Evolutionary conservation across 2,888 invertebrate species (phyloP).

Genomic region (Lasius platythorax): DNA sequence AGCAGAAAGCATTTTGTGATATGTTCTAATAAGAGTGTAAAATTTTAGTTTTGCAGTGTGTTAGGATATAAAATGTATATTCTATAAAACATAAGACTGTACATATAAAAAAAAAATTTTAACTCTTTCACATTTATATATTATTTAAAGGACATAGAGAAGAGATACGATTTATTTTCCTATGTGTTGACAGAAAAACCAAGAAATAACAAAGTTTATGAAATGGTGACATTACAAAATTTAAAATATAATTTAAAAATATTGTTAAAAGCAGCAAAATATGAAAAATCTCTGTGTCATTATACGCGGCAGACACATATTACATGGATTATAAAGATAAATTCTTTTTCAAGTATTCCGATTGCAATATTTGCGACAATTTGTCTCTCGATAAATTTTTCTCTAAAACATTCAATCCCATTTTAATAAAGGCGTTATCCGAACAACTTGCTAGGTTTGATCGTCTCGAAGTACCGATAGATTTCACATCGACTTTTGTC

Average conservation of each 20-base stretch:
- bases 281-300: background rate
- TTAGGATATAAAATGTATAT: slow-evolving; percentile 73
- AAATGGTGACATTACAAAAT: slow-evolving; percentile 15
- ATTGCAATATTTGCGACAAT: slow-evolving; percentile 72
- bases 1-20: slow-evolving; percentile 64
- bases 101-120: slow-evolving; percentile 75
- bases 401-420: slow-evolving; percentile 60
- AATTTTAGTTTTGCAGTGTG: slow-evolving; percentile 61
- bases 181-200: background rate
- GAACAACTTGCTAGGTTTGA: background rate
- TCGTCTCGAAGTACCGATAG: slow-evolving; percentile 46
- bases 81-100: slow-evolving; percentile 77
- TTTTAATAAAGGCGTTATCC: slow-evolving; percentile 65
- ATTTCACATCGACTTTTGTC: slow-evolving; percentile 2
- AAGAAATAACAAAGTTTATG: background rate
- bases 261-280: slow-evolving; percentile 19
- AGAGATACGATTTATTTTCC: background rate
- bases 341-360: slow-evolving; percentile 75
- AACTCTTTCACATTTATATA: slow-evolving; percentile 70
- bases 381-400: slow-evolving; percentile 59
- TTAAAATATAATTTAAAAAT: slow-evolving; percentile 25
- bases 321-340: slow-evolving; percentile 67
- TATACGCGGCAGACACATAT: slow-evolving; percentile 13
- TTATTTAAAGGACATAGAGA: slow-evolving; percentile 51
- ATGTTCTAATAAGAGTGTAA: slow-evolving; percentile 54